Evolutionary conservation across 2,888 invertebrate genomes (phyloP), one percentile per base, ranked within the genome.

Genomic region (Papilio gigon): DNA sequence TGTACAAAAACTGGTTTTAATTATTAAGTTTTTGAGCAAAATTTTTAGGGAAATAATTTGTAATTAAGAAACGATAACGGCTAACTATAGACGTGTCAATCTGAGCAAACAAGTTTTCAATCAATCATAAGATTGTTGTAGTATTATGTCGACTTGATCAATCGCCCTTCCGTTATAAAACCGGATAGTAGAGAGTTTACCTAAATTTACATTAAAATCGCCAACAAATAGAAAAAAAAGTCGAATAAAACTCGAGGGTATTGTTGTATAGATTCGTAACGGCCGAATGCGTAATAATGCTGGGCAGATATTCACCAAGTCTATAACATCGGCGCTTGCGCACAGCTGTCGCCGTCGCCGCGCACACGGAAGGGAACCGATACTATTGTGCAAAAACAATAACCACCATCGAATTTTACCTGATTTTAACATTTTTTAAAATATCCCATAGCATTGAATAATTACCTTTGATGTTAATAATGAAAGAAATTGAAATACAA

Each of bases 261-360:
- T 91, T 92, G 92, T 85, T 76, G 85, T 86, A 87, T 88, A 88
- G 91, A 92, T 92, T 92, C 87, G 92, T 91, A 92, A 92, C 92
- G 92, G 91, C 87, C 92, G 86, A 92, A 82, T 82, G 87, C 82
- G 84, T 81, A 84, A 86, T 91, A 89, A 90, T 89, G 85, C 82
- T 86, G 87, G 88, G 86, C 86, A 88, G 90, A 92, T 91, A 92
- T 92, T 91, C 92, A 90, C 88, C 84, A 89, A 88, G 88, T 91
- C 86, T 84, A 83, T 88, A 89, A 89, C 87, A 89, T 86, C 80
- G 81, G 78, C 84, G 85, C 80, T 78, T 72, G 76, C 85, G 85
- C 86, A 88, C 91, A 92, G 89, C 92, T 91, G 90, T 88, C 90
- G 88, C 82, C 85, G 44, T 44, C 17, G 47, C 20, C 47, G 9